Evolutionary conservation across 2,797 vertebrate genomes (phyloP).

Genomic region (Podarcis siculus): DNA sequence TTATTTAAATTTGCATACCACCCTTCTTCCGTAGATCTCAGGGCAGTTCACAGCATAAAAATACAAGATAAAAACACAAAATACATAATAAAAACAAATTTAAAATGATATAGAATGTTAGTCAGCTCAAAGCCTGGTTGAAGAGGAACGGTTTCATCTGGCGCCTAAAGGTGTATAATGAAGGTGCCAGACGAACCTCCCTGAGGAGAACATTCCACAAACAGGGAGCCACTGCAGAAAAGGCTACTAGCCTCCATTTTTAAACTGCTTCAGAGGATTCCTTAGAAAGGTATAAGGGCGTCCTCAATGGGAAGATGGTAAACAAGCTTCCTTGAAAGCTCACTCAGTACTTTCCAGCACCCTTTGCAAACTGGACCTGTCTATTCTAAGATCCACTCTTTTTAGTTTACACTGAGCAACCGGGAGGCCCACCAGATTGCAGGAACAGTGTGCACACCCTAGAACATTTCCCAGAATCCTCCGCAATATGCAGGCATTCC

Average conservation of each 20-base stretch:
- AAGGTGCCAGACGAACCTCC: no score
- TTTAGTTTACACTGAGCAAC: not conserved
- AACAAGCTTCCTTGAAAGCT: not conserved
- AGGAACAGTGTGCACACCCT: not conserved
- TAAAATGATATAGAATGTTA: no score
- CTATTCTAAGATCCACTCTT: not conserved
- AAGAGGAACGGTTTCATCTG: no score
- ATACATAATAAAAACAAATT: no score
- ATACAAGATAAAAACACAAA: no score
- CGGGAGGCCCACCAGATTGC: not conserved
- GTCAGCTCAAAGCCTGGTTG: no score
- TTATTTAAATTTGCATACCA: no score
- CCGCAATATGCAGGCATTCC: not conserved
- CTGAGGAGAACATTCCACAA: no score
- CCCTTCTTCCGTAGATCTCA: no score
- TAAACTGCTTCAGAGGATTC: not conserved
- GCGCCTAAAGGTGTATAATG: no score
- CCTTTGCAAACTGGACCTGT: not conserved
- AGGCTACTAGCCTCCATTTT: not conserved
- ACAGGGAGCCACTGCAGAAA: no score
- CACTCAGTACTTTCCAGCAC: not conserved
- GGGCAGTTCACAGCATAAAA: no score
- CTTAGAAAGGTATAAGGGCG: not conserved
- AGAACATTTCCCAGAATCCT: not conserved
- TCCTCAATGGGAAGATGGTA: not conserved